A percentile compares a stretch with the other conserved stretches of the same genome.
phyloP scores from a whole-genome alignment of 2,888 invertebrate species.

The Drosophila tanythrix region DNA sequence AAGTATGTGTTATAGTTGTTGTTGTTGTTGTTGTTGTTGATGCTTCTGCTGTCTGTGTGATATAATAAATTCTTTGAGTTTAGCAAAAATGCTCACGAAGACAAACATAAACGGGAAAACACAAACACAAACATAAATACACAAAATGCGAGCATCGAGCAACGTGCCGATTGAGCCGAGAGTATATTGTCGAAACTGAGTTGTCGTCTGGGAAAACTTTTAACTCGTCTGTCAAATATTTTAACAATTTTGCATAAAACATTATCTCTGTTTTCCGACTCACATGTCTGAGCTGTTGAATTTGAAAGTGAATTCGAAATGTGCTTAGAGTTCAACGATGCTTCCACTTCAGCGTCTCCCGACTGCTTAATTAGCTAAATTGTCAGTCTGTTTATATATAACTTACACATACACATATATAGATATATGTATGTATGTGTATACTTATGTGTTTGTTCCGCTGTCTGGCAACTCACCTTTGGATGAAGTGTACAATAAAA shows the following conservation, averaged over 20 bases:
- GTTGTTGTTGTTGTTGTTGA: constrained; percentile 18
- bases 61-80: constrained; percentile 80
- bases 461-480: constrained; percentile 60
- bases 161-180: constrained; percentile 10
- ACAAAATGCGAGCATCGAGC: constrained; percentile 45
- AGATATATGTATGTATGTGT: not conserved
- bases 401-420: not conserved
- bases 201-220: constrained; percentile 68
- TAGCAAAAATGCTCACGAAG: constrained; percentile 68
- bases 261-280: constrained; percentile 46
- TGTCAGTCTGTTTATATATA: constrained; percentile 8
- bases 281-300: constrained; percentile 47
- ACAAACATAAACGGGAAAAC: constrained; percentile 50
- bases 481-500: constrained; percentile 49
- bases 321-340: constrained; percentile 24
- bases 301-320: constrained; percentile 67
- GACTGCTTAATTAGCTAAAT: constrained; percentile 50
- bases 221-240: constrained; percentile 79
- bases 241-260: constrained; percentile 80
- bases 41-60: constrained; percentile 33
- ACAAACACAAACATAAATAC: constrained; percentile 51
- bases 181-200: constrained; percentile 33
- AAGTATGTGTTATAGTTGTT: constrained; percentile 43
- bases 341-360: constrained; percentile 5
- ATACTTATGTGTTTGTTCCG: constrained; percentile 4